phyloP scores from a whole-genome alignment of 2,113 vertebrate species.

The Lepisosteus osseus region DNA sequence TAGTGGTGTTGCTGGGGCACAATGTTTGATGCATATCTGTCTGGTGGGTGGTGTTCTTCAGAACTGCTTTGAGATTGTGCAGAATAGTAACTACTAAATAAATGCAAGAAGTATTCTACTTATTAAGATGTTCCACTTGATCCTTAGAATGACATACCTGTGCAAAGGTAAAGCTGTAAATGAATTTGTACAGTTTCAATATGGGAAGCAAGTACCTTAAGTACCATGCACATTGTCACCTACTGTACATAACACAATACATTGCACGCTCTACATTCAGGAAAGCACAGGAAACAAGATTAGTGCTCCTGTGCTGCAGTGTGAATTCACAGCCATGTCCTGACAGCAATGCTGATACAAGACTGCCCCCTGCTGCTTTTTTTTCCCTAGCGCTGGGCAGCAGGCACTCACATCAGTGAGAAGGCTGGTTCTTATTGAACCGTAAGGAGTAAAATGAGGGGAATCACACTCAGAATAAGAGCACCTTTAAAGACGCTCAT shows the following conservation, averaged over 20 bases:
- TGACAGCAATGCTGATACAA: constrained; percentile 70
- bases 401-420: background rate
- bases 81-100: too few species aligned
- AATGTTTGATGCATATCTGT: too few species aligned
- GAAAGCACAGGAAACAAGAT: constrained; percentile 76
- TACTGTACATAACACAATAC: background rate
- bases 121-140: constrained; percentile 40
- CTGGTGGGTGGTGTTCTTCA: too few species aligned
- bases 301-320: constrained; percentile 69
- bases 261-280: constrained; percentile 40
- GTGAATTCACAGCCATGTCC: background rate
- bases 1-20: too few species aligned
- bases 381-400: constrained; percentile 21
- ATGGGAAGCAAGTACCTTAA: background rate
- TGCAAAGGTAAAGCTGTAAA: constrained; percentile 52
- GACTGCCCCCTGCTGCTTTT: constrained; percentile 82
- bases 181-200: constrained; percentile 50
- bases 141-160: constrained; percentile 33
- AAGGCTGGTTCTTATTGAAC: background rate
- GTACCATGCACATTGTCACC: background rate
- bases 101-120: too few species aligned
- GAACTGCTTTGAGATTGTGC: too few species aligned
- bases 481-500: background rate
- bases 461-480: constrained; percentile 24
- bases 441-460: background rate